Conservation (phyloP, 1,140 invertebrate genomes). For the Saccostrea echinata region DNA sequence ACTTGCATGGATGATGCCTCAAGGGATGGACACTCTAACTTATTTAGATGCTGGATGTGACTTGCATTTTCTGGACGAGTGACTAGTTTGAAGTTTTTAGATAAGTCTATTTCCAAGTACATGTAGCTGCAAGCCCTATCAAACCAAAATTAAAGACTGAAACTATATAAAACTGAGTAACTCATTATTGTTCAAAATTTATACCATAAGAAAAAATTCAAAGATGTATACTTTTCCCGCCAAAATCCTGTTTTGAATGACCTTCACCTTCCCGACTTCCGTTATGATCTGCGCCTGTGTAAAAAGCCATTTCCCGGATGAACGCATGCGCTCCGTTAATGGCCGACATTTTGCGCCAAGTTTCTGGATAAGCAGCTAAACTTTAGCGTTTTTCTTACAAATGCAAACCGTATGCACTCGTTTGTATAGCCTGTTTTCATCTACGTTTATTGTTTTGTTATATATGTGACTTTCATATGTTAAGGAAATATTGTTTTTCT, state of each 20-base stretch:
- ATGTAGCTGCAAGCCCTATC: no score
- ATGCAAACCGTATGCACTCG: slow-evolving; percentile 41
- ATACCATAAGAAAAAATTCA: neutral
- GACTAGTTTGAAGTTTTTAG: no score
- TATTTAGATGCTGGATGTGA: no score
- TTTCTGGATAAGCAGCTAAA: slow-evolving; percentile 37
- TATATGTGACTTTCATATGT: neutral
- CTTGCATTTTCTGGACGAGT: no score
- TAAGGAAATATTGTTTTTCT: slow-evolving; percentile 30
- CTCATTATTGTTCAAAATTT: no score
- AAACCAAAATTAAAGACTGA: no score
- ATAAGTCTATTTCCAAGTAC: no score
- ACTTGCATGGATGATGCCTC: no score
- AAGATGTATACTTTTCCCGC: neutral
- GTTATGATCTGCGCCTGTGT: slow-evolving; percentile 63
- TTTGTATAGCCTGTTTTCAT: neutral
- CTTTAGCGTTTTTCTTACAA: slow-evolving; percentile 50
- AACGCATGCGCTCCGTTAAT: slow-evolving; percentile 70
- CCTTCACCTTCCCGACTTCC: slow-evolving; percentile 58
- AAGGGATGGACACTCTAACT: no score
- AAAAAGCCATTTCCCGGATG: slow-evolving; percentile 60
- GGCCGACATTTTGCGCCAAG: slow-evolving; percentile 76
- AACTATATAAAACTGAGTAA: no score
- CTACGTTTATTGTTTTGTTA: neutral
- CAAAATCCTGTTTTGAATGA: neutral